phyloP scores from a whole-genome alignment of 92 coral and sea anemone species.

The Zoanthus gigantus region DNA sequence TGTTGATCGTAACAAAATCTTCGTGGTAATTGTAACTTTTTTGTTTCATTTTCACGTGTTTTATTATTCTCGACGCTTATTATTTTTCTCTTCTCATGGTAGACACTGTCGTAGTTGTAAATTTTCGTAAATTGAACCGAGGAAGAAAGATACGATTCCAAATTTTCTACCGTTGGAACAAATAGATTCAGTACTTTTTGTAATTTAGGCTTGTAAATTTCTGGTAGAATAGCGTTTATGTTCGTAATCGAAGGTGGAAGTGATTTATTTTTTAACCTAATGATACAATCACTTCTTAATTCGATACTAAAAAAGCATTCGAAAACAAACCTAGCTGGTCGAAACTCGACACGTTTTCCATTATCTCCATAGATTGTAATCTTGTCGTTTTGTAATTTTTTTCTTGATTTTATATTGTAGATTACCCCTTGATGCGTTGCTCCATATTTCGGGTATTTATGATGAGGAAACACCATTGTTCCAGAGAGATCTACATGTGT shows the following conservation, averaged over 20 bases:
- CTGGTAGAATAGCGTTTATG: background rate
- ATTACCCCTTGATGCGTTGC: background rate
- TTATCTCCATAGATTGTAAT: background rate
- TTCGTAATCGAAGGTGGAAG: background rate
- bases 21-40: background rate
- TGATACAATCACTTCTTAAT: background rate
- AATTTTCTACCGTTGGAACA: background rate
- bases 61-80: background rate
- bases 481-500: background rate
- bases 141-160: background rate
- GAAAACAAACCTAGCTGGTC: background rate
- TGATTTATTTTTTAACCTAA: background rate
- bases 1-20: background rate
- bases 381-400: background rate
- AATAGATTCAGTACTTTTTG: background rate
- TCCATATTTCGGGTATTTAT: conserved; percentile 7
- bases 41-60: background rate
- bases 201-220: background rate
- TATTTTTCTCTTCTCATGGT: background rate
- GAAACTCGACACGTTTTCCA: background rate
- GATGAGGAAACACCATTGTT: conserved; percentile 15
- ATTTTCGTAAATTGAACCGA: background rate
- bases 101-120: background rate
- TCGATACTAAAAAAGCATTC: background rate
- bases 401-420: background rate